A percentile compares a stretch with the other conserved stretches of the same genome.
phyloP scores from a whole-genome alignment of 2,888 invertebrate species.

The Cephus nigrinus region DNA sequence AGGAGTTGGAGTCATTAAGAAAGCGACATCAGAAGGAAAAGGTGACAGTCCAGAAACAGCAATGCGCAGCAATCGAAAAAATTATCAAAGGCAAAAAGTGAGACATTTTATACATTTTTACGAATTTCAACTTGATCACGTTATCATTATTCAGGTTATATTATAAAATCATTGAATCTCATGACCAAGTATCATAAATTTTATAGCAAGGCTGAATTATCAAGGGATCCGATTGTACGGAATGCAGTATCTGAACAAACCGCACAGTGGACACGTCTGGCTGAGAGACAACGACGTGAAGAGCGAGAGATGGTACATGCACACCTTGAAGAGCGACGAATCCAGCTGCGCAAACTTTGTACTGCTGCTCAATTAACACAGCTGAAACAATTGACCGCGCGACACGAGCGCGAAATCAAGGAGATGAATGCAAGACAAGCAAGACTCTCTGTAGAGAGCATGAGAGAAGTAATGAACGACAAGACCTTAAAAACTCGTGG shows the following conservation, averaged over 20 bases:
- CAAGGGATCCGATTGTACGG: conserved; percentile 81
- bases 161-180: background rate
- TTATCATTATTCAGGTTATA: background rate
- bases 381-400: conserved; percentile 88
- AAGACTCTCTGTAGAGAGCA: conserved; percentile 96
- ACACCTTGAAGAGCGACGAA: conserved; percentile 86
- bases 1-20: conserved; percentile 90
- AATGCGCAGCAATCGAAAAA: conserved; percentile 92
- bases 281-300: conserved; percentile 84
- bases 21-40: conserved; percentile 96
- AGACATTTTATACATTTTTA: conserved; percentile 45
- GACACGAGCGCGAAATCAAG: conserved; percentile 93
- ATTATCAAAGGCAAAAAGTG: conserved; percentile 94
- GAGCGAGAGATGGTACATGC: conserved; percentile 84
- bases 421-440: conserved; percentile 96
- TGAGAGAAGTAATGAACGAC: conserved; percentile 94
- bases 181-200: background rate
- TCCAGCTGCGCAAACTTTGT: conserved; percentile 79
- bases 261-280: conserved; percentile 92
- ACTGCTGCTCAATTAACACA: conserved; percentile 84
- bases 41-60: conserved; percentile 87
- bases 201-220: conserved; percentile 82
- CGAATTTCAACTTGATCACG: background rate
- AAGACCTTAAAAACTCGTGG: conserved; percentile 97
- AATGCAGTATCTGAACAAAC: conserved; percentile 93